Conservation (phyloP, 1,140 invertebrate genomes). For the Ylistrum balloti region DNA sequence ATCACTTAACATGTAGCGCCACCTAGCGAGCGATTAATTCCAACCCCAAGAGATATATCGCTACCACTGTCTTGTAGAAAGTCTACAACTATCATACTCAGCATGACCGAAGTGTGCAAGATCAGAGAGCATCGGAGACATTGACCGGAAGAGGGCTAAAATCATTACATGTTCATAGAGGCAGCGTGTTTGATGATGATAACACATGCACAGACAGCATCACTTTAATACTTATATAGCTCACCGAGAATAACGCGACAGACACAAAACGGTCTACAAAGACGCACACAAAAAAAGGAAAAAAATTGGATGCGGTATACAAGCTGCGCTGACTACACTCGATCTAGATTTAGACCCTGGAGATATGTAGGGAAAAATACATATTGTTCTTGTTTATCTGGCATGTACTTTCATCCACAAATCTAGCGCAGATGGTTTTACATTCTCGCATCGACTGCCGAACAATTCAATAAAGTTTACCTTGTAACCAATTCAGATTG, state of each 20-base stretch:
- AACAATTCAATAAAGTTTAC: constrained; percentile 25
- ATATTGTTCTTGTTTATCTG: background rate
- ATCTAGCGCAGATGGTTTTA: background rate
- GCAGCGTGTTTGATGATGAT: background rate
- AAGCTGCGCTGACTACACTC: background rate
- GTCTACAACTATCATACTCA: background rate
- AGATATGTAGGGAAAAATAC: background rate
- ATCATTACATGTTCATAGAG: too few relatives aligned
- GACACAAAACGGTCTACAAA: background rate
- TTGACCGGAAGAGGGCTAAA: background rate
- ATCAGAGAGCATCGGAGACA: background rate
- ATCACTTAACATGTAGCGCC: background rate
- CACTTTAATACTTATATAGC: background rate
- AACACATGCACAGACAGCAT: background rate
- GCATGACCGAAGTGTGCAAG: background rate
- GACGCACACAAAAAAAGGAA: background rate
- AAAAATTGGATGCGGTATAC: background rate
- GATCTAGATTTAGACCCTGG: background rate
- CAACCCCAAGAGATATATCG: background rate
- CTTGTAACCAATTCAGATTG: background rate
- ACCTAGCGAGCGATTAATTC: background rate
- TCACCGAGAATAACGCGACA: background rate
- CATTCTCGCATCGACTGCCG: background rate
- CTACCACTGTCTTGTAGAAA: background rate
- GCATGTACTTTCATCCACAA: background rate